Percentiles rank a stretch among this genome's conserved stretches.
Conservation (phyloP, 2,888 invertebrate genomes). For the Ypsolopha scabrella region DNA sequence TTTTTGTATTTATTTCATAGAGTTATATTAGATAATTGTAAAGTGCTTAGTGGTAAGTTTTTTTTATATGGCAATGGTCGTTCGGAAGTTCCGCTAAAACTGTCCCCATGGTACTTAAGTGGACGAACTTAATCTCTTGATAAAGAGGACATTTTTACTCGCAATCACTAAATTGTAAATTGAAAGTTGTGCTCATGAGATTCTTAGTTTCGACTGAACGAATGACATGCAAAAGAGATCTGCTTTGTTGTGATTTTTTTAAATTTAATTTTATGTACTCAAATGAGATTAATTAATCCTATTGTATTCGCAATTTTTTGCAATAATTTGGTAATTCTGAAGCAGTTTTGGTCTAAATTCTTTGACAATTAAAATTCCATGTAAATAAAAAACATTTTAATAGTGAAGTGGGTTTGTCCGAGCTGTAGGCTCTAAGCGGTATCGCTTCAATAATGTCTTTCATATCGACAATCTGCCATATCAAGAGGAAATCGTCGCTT, state of each 20-base stretch:
- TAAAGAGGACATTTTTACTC: neutral
- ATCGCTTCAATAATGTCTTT: constrained; percentile 56
- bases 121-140: constrained; percentile 44
- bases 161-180: constrained; percentile 7
- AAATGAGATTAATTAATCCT: constrained; percentile 42
- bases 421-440: constrained; percentile 41
- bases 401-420: constrained; percentile 62
- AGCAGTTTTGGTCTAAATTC: constrained; percentile 7
- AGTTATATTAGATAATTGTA: constrained; percentile 69
- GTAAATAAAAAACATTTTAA: constrained; percentile 22
- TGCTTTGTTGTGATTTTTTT: constrained; percentile 58
- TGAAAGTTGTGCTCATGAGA: constrained; percentile 9
- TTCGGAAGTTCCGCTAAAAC: constrained; percentile 41
- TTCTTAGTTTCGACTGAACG: neutral
- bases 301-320: neutral
- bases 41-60: constrained; percentile 60
- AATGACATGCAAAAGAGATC: constrained; percentile 43
- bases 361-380: constrained; percentile 26
- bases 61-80: constrained; percentile 64
- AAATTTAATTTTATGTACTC: constrained; percentile 45
- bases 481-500: constrained; percentile 71
- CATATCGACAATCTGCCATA: constrained; percentile 80
- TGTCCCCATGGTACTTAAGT: constrained; percentile 60
- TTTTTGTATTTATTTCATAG: constrained; percentile 70
- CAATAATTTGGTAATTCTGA: neutral